Evolutionary conservation across 1,140 invertebrate species (phyloP).

Genomic region (Drosophila prosaltans): DNA sequence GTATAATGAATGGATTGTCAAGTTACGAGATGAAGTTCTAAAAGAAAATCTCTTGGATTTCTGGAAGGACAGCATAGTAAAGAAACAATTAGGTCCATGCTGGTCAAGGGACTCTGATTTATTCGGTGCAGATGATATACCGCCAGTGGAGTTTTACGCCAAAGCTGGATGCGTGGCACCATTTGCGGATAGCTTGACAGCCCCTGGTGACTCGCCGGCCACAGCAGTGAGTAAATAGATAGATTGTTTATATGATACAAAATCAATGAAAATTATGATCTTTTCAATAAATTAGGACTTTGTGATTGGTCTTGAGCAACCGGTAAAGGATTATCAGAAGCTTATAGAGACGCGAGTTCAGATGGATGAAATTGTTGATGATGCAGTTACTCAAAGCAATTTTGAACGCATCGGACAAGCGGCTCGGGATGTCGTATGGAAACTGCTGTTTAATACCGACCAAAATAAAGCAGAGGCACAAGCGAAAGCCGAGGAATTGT

Average conservation of each 20-base stretch:
- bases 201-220: background rate
- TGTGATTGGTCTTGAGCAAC: conserved; percentile 40
- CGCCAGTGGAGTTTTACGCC: conserved; percentile 68
- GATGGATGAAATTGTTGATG: conserved; percentile 60
- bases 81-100: conserved; percentile 66
- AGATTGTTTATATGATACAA: background rate
- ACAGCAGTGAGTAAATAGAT: background rate
- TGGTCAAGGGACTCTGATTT: conserved; percentile 73
- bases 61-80: conserved; percentile 66
- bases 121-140: conserved; percentile 63
- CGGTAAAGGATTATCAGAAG: conserved; percentile 51
- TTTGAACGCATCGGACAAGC: conserved; percentile 47
- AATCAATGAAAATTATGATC: background rate
- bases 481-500: conserved; percentile 53
- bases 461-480: conserved; percentile 35
- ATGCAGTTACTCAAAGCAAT: conserved; percentile 58
- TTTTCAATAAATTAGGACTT: conserved; percentile 20
- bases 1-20: conserved; percentile 74
- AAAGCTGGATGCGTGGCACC: conserved; percentile 68
- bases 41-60: conserved; percentile 61
- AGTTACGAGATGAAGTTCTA: conserved; percentile 65
- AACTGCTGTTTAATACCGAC: conserved; percentile 46
- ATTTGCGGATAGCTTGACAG: conserved; percentile 61
- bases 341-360: conserved; percentile 48
- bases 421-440: conserved; percentile 61